These are phyloP conservation scores for Pseudolaguvia tuberculata DNA, from an alignment of 2,113 vertebrate genomes.

Conservation along the genomic window DNA sequence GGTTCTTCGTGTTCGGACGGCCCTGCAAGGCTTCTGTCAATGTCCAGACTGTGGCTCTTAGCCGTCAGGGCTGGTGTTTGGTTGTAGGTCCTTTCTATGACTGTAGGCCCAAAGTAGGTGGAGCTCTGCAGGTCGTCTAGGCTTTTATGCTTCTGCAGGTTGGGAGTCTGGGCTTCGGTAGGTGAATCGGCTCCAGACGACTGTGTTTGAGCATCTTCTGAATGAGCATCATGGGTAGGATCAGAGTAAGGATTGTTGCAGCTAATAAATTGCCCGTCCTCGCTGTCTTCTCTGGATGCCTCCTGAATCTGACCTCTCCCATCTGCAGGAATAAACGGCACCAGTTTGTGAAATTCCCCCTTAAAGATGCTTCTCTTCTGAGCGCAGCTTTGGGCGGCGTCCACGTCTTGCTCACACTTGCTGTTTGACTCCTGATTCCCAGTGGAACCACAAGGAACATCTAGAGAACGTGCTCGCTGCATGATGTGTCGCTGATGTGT, in stretches of 20 bases:
- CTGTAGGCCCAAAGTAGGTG: conserved; percentile 86
- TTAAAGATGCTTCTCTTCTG: conserved; percentile 88
- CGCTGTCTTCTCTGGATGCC: conserved; percentile 48
- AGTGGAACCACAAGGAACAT: conserved; percentile 25
- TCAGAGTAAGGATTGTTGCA: conserved; percentile 85
- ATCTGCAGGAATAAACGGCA: conserved; percentile 70
- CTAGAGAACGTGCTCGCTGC: conserved; percentile 28
- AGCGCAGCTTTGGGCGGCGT: conserved; percentile 54
- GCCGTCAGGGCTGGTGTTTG: conserved; percentile 76
- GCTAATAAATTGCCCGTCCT: conserved; percentile 80
- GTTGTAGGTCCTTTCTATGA: conserved; percentile 55
- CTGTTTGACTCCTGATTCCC: conserved; percentile 55
- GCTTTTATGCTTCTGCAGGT: conserved; percentile 79
- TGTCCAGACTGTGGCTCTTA: conserved; percentile 91
- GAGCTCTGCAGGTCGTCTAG: conserved; percentile 90
- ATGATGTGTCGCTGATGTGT: conserved; percentile 32
- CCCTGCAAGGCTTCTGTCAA: conserved; percentile 50
- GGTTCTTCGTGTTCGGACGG: conserved; percentile 28
- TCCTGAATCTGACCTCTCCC: conserved; percentile 41
- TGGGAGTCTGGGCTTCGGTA: conserved; percentile 65
- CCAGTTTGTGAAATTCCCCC: conserved; percentile 86
- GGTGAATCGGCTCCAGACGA: conserved; percentile 47
- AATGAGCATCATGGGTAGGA: conserved; percentile 46
- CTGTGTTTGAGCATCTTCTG: not conserved
- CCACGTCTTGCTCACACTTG: conserved; percentile 47